These are phyloP conservation scores for Ophion ventricosus DNA, from an alignment of 2,888 invertebrate genomes.

Conservation along the genomic window DNA sequence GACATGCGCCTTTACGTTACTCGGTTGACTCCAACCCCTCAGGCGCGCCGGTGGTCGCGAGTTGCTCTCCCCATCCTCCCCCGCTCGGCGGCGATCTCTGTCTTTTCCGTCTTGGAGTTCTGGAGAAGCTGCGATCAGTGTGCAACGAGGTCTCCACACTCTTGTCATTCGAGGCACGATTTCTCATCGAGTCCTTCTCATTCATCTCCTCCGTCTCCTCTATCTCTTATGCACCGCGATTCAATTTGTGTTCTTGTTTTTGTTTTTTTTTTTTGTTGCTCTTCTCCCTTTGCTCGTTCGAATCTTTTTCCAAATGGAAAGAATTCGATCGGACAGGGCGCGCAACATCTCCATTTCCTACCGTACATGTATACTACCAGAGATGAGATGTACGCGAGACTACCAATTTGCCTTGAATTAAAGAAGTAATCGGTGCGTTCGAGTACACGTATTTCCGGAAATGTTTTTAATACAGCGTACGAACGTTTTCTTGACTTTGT, in stretches of 20 bases:
- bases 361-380: conserved; percentile 1
- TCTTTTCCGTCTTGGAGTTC: conserved; percentile 48
- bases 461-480: conserved; percentile 21
- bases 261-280: too few species aligned
- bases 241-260: conserved; percentile 55
- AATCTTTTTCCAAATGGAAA: conserved; percentile 63
- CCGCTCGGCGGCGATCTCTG: conserved; percentile 59
- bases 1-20: conserved; percentile 71
- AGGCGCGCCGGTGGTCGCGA: conserved; percentile 66
- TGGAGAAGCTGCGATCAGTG: conserved; percentile 34
- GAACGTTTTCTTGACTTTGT: background rate
- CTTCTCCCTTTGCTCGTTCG: conserved; percentile 39
- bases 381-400: conserved; percentile 19
- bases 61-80: conserved; percentile 49
- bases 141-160: conserved; percentile 58
- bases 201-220: conserved; percentile 49
- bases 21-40: conserved; percentile 70
- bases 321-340: conserved; percentile 38
- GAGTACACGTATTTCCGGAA: conserved; percentile 17
- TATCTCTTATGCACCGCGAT: conserved; percentile 49
- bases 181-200: conserved; percentile 65
- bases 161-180: conserved; percentile 68
- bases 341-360: conserved; percentile 60
- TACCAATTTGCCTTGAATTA: conserved; percentile 52
- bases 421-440: conserved; percentile 41